Base-by-base conservation (phyloP, 2,797 vertebrate genomes). In the Falco novaeseelandiae region DNA sequence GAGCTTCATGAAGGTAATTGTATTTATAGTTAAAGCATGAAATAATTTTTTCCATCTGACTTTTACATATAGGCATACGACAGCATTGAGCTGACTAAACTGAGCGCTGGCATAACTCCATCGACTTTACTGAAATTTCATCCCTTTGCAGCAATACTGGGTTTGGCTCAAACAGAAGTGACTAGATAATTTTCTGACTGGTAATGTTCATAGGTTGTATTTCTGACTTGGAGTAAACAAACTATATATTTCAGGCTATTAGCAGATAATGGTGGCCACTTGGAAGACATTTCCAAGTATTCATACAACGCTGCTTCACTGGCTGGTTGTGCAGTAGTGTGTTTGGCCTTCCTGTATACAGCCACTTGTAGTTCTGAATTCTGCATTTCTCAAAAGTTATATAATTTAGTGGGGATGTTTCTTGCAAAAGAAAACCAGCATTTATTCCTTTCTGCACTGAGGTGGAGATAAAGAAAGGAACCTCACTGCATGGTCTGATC, bases 111-210 rank as follows among this genome's bases (percentile, higher is more conserved):
- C 93, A 79, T 49, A 90, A 83, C 36, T 91, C 87, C 87, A 84
- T 51, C 55, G 51, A 82, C 93, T 94, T 96, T 59, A 93, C 94
- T 94, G 95, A 96, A 96, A 96, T 96, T 96, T 96, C 96, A 97
- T 95, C 94, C 76, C 92, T 91, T 96, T 95, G 83, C 88, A 95
- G 90, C n/a, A 90, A 48, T 72, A 48, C n/a, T 61, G 51, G 32
- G 59, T 84, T 87, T 95, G 93, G 88, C 91, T 94, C 62, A 90
- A 91, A 90, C 55, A 77, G 36, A 55, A 94, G 55, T 26, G 70
- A 93, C 62, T 55, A 66, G 90, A 96, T 59, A 91, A 93, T 93
- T 89, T 96, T 85, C 91, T 93, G 83, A 89, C 87, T 93, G 70
- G 57, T 76, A 72, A 79, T 38, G 38, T 91, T 84, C 23, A 19